phyloP scores from a whole-genome alignment of 2,797 vertebrate genomes.

The Atherinosoma microstoma region DNA sequence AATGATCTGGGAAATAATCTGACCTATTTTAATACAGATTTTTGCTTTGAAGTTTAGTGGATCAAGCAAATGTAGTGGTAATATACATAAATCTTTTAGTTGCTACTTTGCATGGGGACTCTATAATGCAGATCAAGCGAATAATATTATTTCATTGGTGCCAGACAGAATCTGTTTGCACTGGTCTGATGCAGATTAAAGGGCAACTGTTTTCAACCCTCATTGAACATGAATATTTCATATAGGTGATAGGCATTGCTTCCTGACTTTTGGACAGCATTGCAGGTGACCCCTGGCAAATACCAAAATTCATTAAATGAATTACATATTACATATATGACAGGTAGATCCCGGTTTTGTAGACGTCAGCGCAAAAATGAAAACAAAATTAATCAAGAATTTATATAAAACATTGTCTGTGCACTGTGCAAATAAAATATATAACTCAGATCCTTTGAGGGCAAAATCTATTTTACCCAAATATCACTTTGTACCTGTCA shows the following conservation, averaged over 20 bases:
- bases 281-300: constrained; percentile 14
- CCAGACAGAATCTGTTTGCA: constrained; percentile 14
- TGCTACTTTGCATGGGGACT: constrained; percentile 8
- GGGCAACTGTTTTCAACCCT: constrained; percentile 20
- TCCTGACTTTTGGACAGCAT: constrained; percentile 25
- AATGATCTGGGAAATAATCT: constrained; percentile 46
- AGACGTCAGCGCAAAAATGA: too few species aligned
- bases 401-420: too few species aligned
- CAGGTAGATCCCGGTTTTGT: too few species aligned
- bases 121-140: constrained; percentile 8
- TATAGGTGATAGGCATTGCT: constrained; percentile 34
- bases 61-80: constrained; percentile 15
- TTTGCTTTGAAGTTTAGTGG: constrained; percentile 21
- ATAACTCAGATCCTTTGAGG: too few species aligned
- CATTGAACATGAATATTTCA: constrained; percentile 11
- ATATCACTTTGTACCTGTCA: too few species aligned
- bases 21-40: constrained; percentile 42
- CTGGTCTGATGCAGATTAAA: constrained; percentile 19
- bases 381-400: too few species aligned
- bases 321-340: too few species aligned
- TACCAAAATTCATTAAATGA: constrained; percentile 13
- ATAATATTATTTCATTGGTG: constrained; percentile 20
- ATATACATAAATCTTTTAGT: constrained; percentile 16
- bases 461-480: too few species aligned
- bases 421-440: too few species aligned